Evolutionary conservation across 2,888 invertebrate genomes (phyloP), one percentile per base, ranked within the genome.

Genomic region (Scelioninae gen. 2): DNA sequence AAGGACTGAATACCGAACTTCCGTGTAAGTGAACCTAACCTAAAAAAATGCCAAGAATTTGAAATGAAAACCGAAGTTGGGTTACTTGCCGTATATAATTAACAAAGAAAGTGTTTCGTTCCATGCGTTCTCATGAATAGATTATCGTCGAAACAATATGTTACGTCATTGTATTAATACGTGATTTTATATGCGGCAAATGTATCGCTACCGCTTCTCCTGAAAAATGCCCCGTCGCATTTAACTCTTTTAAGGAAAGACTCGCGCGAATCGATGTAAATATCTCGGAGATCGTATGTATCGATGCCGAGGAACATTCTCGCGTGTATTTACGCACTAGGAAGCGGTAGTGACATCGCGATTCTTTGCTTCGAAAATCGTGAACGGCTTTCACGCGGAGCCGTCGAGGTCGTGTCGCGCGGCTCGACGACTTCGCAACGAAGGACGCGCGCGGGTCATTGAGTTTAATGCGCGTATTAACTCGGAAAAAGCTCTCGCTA

Each of bases 271-370:
- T 50, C 71, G 48, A 65, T 72, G 72, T 60, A 72, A 72, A 65
- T 64, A 53, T 57, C 61, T 43, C 45, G 11, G 39, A 45, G 58
- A 64, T 72, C n/a, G n/a, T n/a, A n/a, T 52, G 65, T 58, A 46
- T 25, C 71, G 71, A 67, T 67, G 58, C 25, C 5, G 37, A 39
- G 13, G 39, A 65, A 61, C 60, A 61, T 55, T 72, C 72, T 72
- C 48, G 60, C 61, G 53, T 33, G 43, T 61, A 71, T 71, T 61
- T 55, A 73, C 72, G 69, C 72, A 75, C 65, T 57, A 75, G 75
- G 75, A 75, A 75, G 75, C 70, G 70, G 69, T 67, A 73, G 73
- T 73, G 68, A 74, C 63, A 63, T 63, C 58, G 74, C 69, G 22
- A 61, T 74, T 70, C 55, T 52, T 25, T 43, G 58, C 68, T 43